Evolutionary conservation across 2,113 vertebrate species (phyloP).

Genomic region (Mobula birostris): DNA sequence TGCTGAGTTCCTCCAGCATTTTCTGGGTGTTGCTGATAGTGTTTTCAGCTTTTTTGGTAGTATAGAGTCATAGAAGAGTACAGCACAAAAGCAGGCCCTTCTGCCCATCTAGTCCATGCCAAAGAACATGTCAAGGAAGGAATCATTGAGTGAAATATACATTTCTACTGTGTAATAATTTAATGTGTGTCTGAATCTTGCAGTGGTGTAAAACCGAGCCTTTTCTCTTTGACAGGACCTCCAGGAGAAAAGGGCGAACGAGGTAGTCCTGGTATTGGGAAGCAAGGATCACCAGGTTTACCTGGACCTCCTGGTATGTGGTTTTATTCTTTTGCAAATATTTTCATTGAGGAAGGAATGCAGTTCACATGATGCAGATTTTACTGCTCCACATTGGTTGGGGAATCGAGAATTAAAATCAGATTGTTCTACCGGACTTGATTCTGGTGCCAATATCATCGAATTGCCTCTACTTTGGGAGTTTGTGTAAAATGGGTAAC

Average conservation of each 20-base stretch:
- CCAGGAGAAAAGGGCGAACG: slow-evolving; percentile 88
- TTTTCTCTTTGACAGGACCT: slow-evolving; percentile 55
- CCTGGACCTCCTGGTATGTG: slow-evolving; percentile 74
- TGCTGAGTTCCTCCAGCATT: too few relatives aligned
- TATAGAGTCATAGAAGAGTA: background rate
- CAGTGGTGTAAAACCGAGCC: background rate
- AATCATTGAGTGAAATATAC: background rate
- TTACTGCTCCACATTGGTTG: background rate
- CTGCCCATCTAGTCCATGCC: too few relatives aligned
- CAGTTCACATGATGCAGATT: background rate
- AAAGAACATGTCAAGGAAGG: too few relatives aligned
- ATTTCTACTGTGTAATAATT: background rate
- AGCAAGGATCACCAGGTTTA: slow-evolving; percentile 75
- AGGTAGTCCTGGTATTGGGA: slow-evolving; percentile 64
- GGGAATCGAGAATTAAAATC: background rate
- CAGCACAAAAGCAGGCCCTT: too few relatives aligned
- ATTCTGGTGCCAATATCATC: background rate
- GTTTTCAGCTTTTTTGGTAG: background rate
- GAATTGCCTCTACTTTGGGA: background rate
- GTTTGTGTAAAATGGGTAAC: background rate
- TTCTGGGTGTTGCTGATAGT: background rate
- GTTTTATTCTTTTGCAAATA: background rate
- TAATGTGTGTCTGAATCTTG: background rate
- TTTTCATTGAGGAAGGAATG: background rate
- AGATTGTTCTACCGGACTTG: background rate